Percentiles rank a stretch among this genome's conserved stretches.
Conservation (phyloP, 2,113 vertebrate genomes). For the Cynocephalus volans region DNA sequence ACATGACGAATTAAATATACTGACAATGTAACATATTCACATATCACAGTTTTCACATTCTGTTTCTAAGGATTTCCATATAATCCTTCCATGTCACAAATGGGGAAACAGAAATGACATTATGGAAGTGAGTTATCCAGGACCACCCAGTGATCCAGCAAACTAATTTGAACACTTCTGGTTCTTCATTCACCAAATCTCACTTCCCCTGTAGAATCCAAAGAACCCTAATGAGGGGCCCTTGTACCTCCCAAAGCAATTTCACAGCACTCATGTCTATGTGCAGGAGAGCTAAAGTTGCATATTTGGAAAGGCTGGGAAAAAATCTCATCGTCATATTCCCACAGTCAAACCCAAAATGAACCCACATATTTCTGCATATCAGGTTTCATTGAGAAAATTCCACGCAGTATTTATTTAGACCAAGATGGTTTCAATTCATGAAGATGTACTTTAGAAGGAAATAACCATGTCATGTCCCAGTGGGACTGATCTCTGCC, state of each 20-base stretch:
- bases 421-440: conserved; percentile 37
- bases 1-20: conserved; percentile 16
- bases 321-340: conserved; percentile 37
- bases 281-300: neutral
- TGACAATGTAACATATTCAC: neutral
- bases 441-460: conserved; percentile 80
- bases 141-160: neutral
- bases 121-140: neutral
- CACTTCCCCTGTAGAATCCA: neutral
- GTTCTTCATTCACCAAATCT: neutral
- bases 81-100: neutral
- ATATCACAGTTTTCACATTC: neutral
- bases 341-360: conserved; percentile 44
- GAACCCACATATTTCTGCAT: conserved; percentile 28
- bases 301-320: neutral
- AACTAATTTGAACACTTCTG: neutral
- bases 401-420: conserved; percentile 60
- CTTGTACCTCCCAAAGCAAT: neutral
- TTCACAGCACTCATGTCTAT: neutral
- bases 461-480: conserved; percentile 71
- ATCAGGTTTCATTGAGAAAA: conserved; percentile 69
- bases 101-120: neutral
- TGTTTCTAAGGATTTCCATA: neutral
- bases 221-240: neutral
- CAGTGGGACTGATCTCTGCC: conserved; percentile 74